Percentiles rank a stretch among this genome's conserved stretches.
phyloP scores from a whole-genome alignment of 2,888 invertebrate species.

The Cantharis rufa region DNA sequence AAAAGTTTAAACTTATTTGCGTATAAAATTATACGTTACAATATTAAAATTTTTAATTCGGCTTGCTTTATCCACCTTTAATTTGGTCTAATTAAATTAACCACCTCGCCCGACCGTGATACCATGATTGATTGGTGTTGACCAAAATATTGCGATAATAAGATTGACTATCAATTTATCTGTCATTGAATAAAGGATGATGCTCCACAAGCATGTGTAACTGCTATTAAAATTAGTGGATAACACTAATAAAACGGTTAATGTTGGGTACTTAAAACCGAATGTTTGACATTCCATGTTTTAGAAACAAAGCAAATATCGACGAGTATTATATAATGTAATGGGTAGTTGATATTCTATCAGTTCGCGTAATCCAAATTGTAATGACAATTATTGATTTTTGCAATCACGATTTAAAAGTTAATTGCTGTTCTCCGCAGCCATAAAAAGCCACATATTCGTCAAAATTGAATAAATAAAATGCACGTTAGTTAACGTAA shows the following conservation, averaged over 20 bases:
- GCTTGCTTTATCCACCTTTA: background rate
- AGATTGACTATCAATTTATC: background rate
- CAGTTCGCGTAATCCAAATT: constrained; percentile 32
- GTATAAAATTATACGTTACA: background rate
- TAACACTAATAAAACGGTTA: constrained; percentile 7
- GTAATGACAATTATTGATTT: constrained; percentile 33
- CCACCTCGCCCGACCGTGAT: background rate
- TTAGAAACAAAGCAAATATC: constrained; percentile 10
- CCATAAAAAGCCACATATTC: background rate
- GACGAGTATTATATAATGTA: constrained; percentile 10
- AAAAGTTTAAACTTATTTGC: constrained; percentile 1
- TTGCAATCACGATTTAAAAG: constrained; percentile 38
- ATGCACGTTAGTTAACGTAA: background rate
- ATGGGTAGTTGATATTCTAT: constrained; percentile 39
- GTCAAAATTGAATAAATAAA: background rate
- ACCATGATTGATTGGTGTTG: background rate
- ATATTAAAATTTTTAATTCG: background rate
- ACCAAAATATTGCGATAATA: background rate
- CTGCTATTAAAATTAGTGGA: constrained; percentile 2
- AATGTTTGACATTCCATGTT: constrained; percentile 12
- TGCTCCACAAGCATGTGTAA: background rate
- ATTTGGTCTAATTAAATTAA: background rate
- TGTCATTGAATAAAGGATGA: background rate
- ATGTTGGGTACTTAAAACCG: constrained; percentile 9
- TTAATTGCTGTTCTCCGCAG: constrained; percentile 33